phyloP scores from a whole-genome alignment of 2,888 invertebrate species.

The Dryobotodes eremita region DNA sequence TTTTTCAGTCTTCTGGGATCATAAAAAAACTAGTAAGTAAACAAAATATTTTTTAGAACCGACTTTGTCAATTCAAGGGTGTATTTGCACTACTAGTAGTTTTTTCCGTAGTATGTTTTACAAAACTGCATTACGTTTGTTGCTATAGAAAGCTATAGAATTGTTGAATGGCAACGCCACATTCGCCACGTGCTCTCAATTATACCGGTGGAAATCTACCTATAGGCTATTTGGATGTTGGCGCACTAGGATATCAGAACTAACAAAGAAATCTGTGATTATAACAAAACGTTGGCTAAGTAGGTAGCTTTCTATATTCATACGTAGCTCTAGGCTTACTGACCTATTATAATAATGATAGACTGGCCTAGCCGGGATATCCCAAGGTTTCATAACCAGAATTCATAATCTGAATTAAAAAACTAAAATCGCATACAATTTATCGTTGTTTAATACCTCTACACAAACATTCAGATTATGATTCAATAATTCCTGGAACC shows the following conservation, averaged over 20 bases:
- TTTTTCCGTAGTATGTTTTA: background rate
- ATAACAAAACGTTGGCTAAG: background rate
- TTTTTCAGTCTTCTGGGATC: background rate
- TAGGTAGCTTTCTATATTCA: background rate
- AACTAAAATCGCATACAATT: background rate
- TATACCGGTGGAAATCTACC: background rate
- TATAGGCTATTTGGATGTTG: constrained; percentile 20
- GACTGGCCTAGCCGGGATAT: background rate
- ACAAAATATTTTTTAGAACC: too few relatives aligned
- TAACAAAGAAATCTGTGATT: background rate
- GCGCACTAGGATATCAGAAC: constrained; percentile 31
- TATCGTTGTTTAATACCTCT: background rate
- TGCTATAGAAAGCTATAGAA: background rate
- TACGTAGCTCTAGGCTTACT: background rate
- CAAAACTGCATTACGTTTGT: background rate
- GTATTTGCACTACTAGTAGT: too few relatives aligned
- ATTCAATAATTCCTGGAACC: background rate
- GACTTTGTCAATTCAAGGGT: too few relatives aligned
- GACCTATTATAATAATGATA: background rate
- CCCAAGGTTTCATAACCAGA: background rate
- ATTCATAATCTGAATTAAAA: background rate
- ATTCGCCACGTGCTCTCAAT: constrained; percentile 1
- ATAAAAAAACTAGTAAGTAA: background rate
- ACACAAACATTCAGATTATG: background rate
- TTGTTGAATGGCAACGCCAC: constrained; percentile 14